phyloP scores from a whole-genome alignment of 2,797 vertebrate genomes.

The Sardinella longiceps region DNA sequence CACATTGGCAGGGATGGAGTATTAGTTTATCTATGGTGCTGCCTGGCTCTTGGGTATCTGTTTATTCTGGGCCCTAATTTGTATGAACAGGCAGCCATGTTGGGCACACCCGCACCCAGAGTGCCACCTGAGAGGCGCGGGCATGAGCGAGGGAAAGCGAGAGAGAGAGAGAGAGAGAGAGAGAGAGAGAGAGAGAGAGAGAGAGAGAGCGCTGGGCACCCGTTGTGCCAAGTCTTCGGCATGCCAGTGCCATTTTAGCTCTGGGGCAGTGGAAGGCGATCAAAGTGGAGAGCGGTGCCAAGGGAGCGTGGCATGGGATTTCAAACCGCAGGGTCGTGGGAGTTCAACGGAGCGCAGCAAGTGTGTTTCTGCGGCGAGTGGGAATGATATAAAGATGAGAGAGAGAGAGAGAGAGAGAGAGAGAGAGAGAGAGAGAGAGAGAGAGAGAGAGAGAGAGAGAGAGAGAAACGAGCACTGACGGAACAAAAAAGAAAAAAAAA shows the following conservation, averaged over 20 bases:
- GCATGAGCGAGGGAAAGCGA: not conserved
- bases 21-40: not conserved
- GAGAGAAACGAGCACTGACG: constrained; percentile 49
- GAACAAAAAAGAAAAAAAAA: too few species aligned
- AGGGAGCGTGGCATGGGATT: constrained; percentile 48
- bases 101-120: constrained; percentile 25
- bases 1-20: not conserved
- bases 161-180: too few species aligned
- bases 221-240: constrained; percentile 5
- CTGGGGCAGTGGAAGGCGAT: constrained; percentile 64
- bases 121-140: constrained; percentile 3
- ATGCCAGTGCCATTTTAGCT: constrained; percentile 59
- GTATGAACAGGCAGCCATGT: constrained; percentile 19
- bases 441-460: constrained; percentile 32
- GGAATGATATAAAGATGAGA: constrained; percentile 22
- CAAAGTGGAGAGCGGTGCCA: constrained; percentile 48
- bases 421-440: constrained; percentile 16
- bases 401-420: constrained; percentile 36
- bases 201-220: constrained; percentile 19
- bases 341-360: constrained; percentile 43
- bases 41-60: not conserved
- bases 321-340: constrained; percentile 43
- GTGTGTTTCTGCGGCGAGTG: constrained; percentile 3
- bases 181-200: too few species aligned
- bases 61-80: not conserved